A percentile compares a stretch with the other conserved stretches of the same genome.
These are phyloP conservation scores for Ectemnius continuus DNA, from an alignment of 2,888 invertebrate genomes.

Conservation along the genomic window DNA sequence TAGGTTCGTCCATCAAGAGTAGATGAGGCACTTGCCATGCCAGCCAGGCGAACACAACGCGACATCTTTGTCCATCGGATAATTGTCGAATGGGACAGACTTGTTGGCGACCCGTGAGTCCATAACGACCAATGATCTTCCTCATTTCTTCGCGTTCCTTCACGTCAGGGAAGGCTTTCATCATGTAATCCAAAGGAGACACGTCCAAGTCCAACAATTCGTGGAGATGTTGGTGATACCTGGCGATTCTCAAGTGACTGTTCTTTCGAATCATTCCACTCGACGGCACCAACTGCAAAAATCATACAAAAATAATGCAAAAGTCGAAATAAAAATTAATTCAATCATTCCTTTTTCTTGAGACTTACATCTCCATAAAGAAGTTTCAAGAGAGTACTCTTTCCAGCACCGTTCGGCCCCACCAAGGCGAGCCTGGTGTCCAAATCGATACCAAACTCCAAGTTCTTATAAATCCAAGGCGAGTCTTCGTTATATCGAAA, in stretches of 20 bases:
- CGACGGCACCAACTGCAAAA: constrained; percentile 88
- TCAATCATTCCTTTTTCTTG: neutral
- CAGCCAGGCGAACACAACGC: constrained; percentile 99
- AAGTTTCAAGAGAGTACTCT: constrained; percentile 97
- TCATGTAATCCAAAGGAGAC: constrained; percentile 98
- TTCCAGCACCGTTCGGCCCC: constrained; percentile 99
- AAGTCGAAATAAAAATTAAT: neutral
- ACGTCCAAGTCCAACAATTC: constrained; percentile 96
- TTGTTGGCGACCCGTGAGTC: constrained; percentile 97
- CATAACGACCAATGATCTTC: constrained; percentile 98
- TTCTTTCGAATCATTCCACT: constrained; percentile 99
- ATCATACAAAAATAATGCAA: too few relatives aligned
- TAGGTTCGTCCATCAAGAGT: constrained; percentile 91
- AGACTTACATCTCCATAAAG: constrained; percentile 93
- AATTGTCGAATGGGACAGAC: constrained; percentile 96
- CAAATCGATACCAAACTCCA: constrained; percentile 99
- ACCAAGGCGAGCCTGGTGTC: constrained; percentile 97
- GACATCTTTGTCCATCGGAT: constrained; percentile 98
- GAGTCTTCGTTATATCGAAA: constrained; percentile 93
- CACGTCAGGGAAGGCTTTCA: constrained; percentile 96
- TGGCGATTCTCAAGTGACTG: constrained; percentile 97
- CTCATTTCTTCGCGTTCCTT: constrained; percentile 99
- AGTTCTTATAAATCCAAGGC: constrained; percentile 96
- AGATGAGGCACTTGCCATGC: constrained; percentile 98
- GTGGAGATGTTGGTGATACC: constrained; percentile 99